Conservation (phyloP, 2,113 vertebrate species). For the Epinephelus moara region DNA sequence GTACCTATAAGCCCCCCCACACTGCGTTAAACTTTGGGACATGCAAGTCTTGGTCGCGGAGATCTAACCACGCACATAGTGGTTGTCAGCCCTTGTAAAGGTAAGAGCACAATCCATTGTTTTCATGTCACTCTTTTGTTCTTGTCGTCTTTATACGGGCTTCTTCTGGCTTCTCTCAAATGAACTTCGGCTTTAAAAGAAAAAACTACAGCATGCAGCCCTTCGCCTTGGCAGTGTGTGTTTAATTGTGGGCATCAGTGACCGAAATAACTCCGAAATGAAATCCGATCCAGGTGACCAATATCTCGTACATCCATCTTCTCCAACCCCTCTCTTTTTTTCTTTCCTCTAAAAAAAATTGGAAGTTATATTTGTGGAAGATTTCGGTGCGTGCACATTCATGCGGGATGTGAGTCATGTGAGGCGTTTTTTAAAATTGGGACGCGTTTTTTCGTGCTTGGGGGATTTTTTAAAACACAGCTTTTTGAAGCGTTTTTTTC, state of each 20-base stretch:
- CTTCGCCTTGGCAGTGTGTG: slow-evolving; percentile 49
- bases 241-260: slow-evolving; percentile 52
- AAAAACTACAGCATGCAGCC: slow-evolving; percentile 65
- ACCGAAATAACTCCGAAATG: slow-evolving; percentile 70
- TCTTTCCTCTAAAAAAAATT: background rate
- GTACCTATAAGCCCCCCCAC: slow-evolving; percentile 82
- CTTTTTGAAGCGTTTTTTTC: slow-evolving; percentile 33
- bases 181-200: slow-evolving; percentile 69
- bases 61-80: slow-evolving; percentile 93
- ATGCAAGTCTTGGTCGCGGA: slow-evolving; percentile 94
- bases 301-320: slow-evolving; percentile 11
- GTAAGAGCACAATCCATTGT: slow-evolving; percentile 88
- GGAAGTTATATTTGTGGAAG: slow-evolving; percentile 31
- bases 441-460: slow-evolving; percentile 40
- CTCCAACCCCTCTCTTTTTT: background rate
- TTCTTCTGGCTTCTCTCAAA: slow-evolving; percentile 41
- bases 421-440: slow-evolving; percentile 14
- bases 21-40: slow-evolving; percentile 97
- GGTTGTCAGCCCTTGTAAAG: slow-evolving; percentile 93
- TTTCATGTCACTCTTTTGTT: slow-evolving; percentile 70
- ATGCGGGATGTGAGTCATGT: background rate
- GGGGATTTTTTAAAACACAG: background rate
- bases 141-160: slow-evolving; percentile 59
- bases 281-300: slow-evolving; percentile 66
- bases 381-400: slow-evolving; percentile 21